Evolutionary conservation across 1,140 invertebrate species (phyloP).

Genomic region (Lepidurus arcticus): DNA sequence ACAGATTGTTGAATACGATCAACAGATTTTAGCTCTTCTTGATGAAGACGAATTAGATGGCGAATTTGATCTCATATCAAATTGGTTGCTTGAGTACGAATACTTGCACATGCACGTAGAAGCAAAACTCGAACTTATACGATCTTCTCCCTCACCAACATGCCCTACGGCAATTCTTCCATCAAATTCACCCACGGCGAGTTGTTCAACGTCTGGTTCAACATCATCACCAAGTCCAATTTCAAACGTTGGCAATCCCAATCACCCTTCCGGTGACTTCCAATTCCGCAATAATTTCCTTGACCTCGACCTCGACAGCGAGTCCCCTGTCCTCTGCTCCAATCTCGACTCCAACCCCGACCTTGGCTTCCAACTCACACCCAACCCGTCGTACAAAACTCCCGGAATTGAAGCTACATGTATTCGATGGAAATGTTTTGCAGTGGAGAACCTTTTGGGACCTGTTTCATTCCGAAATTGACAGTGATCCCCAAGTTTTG

Average conservation of each 20-base stretch:
- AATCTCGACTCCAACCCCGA: not conserved
- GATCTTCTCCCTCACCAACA: not conserved
- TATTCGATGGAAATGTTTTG: not conserved
- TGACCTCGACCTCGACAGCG: not conserved
- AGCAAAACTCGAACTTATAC: not conserved
- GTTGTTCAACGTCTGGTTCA: no score
- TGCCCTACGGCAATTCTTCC: not conserved
- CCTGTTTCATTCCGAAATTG: not conserved
- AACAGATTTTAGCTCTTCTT: not conserved
- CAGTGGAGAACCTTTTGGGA: not conserved
- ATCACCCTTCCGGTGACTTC: no score
- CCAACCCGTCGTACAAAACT: not conserved
- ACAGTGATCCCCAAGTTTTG: not conserved
- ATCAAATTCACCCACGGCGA: no score
- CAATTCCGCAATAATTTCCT: not conserved
- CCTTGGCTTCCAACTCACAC: not conserved
- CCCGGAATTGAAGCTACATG: not conserved
- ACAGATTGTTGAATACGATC: not conserved
- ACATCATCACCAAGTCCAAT: no score
- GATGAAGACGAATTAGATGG: not conserved
- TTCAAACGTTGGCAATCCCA: not conserved
- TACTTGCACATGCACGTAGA: not conserved
- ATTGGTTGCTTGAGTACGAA: not conserved
- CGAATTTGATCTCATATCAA: not conserved
- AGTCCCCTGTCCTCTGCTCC: not conserved